phyloP scores from a whole-genome alignment of 2,113 vertebrate species.

The Bubo scandiacus region DNA sequence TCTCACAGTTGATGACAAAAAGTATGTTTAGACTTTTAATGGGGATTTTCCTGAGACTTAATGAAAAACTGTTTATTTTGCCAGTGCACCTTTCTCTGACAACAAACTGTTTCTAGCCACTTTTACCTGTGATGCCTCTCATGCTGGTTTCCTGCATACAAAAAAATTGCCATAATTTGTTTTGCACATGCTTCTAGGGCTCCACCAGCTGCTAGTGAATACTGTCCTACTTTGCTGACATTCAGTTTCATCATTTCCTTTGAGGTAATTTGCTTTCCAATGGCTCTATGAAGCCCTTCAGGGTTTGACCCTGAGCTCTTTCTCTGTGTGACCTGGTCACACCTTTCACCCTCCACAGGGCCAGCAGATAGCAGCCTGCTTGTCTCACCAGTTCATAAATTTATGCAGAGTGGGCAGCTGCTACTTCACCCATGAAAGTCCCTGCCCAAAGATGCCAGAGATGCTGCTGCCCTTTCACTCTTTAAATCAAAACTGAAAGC shows the following conservation, averaged over 20 bases:
- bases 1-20: background rate
- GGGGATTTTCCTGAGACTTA: background rate
- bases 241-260: background rate
- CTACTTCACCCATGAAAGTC: constrained; percentile 10
- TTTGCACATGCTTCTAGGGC: background rate
- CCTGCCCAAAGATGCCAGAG: background rate
- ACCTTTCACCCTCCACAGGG: background rate
- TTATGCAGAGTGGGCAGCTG: background rate
- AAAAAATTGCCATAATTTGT: background rate
- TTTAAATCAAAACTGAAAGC: constrained; percentile 45
- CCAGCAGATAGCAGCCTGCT: background rate
- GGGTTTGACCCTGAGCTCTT: background rate
- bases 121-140: background rate
- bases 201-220: background rate
- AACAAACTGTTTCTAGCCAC: background rate
- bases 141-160: background rate
- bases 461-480: constrained; percentile 23
- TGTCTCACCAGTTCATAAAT: background rate
- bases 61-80: background rate
- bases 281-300: background rate
- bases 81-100: background rate
- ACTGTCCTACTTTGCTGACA: background rate
- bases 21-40: background rate
- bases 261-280: background rate
- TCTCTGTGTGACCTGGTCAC: background rate